phyloP scores from a whole-genome alignment of 2,113 vertebrate genomes.

The Opisthocomus hoazin region DNA sequence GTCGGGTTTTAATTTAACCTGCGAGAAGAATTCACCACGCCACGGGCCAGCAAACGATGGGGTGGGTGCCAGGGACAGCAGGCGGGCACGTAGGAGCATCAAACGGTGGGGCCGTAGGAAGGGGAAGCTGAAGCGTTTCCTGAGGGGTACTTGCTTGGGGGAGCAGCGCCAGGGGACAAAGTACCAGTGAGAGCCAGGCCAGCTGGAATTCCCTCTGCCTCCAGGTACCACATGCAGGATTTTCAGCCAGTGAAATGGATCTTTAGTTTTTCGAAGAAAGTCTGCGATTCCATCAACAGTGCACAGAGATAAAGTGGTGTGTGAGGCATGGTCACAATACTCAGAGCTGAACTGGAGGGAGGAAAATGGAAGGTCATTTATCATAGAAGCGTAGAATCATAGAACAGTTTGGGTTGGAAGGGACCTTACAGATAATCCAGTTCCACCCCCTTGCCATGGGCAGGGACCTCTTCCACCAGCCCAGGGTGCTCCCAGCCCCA shows the following conservation, averaged over 20 bases:
- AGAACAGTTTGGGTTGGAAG: too few relatives aligned
- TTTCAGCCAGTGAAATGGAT: not conserved
- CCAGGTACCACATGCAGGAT: not conserved
- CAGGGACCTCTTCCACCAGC: too few relatives aligned
- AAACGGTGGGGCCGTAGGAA: not conserved
- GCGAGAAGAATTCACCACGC: too few relatives aligned
- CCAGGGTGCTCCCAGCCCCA: too few relatives aligned
- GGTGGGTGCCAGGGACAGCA: not conserved
- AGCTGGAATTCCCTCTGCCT: not conserved
- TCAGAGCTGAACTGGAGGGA: not conserved
- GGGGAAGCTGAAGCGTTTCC: not conserved
- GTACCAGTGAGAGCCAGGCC: not conserved
- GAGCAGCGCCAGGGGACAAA: not conserved
- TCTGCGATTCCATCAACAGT: not conserved
- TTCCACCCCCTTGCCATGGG: too few relatives aligned
- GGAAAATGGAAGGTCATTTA: not conserved
- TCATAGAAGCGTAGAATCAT: too few relatives aligned
- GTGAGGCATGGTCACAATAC: not conserved
- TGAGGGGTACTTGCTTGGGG: not conserved
- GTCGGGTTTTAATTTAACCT: too few relatives aligned
- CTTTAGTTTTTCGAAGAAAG: not conserved
- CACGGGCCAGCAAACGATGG: too few relatives aligned
- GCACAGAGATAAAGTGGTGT: not conserved
- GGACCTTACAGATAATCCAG: too few relatives aligned
- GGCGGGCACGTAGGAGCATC: not conserved